Base-by-base conservation (phyloP, 2,888 invertebrate species). In the Colletes collaris region DNA sequence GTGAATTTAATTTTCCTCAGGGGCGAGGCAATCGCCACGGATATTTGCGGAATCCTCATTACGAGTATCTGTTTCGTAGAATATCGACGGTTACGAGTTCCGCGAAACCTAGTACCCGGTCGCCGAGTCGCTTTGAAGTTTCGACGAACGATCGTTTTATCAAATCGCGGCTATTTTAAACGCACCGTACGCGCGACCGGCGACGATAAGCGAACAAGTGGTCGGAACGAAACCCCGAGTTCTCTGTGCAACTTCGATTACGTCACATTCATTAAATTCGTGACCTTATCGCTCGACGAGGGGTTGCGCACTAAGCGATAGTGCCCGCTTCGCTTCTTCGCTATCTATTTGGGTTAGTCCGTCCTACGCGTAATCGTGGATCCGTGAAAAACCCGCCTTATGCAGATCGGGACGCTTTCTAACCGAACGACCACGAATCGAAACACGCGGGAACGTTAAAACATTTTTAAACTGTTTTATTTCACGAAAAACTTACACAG, bases 341-440 rank as follows among this genome's bases (percentile, higher is more conserved):
- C 89, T 90, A 91, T 91, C 91, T 91, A 90, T 90, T 85, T 90
- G 86, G 91, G 90, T 90, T 90, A 89, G 77, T 78, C 76, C 67
- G 64, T 27, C 35, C 11, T 52, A 68, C 66, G 63, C 60, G 71
- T 66, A 78, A 79, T 78, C 79, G 71, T 55, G 64, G 49, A 79
- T 79, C 72, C 72, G 50, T 71, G 69, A 8, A 37, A 27, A 59
- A 52, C 44, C 19, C 19, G 19, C n/a, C 46, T 64, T 52, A n/a
- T 49, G 44, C 49, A 59, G 16, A 49, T 44, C 19, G 50, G 35
- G 44, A 55, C 49, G 50, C 49, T 69, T 74, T 69, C 74, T 6
- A 75, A 62, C 50, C 59, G 67, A 11, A 11, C 35, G 0, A 3
- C 53, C 40, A 53, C 4, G 40, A 53, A 19, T 37, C 8, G 40